These are phyloP conservation scores for Calyptomena viridis DNA, from an alignment of 2,113 vertebrate genomes.

Conservation along the genomic window DNA sequence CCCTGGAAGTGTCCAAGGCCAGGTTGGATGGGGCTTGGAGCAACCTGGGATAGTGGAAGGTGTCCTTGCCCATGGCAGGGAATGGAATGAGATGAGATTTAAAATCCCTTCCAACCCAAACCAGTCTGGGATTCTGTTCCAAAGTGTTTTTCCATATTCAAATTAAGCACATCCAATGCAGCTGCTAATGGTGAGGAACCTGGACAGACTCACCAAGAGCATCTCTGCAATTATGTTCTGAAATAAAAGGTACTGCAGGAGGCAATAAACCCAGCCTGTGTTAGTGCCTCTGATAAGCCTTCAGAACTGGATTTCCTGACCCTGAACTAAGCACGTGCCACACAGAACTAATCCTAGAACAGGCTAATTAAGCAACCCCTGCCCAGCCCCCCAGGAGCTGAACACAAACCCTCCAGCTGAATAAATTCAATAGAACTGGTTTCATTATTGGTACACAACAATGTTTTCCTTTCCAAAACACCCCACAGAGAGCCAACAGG, in stretches of 20 bases:
- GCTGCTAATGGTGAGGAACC: background rate
- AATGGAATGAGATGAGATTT: background rate
- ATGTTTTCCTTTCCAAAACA: background rate
- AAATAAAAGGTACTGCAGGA: background rate
- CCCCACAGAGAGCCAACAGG: background rate
- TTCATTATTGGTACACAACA: background rate
- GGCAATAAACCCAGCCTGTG: background rate
- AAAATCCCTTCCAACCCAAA: background rate
- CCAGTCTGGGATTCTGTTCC: background rate
- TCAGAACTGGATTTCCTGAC: background rate
- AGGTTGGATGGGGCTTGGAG: accelerated
- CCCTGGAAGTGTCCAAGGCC: background rate
- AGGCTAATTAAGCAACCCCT: background rate
- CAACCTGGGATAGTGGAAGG: accelerated
- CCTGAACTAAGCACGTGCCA: background rate
- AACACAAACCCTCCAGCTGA: background rate
- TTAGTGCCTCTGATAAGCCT: background rate
- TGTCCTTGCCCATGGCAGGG: background rate
- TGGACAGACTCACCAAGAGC: background rate
- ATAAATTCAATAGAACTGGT: background rate
- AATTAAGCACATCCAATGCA: background rate
- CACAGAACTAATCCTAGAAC: background rate
- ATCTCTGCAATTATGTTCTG: background rate
- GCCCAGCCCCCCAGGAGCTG: too few species aligned
- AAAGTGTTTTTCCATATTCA: background rate